Conservation (phyloP, 2,797 vertebrate species). For the Pempheris klunzingeri region DNA sequence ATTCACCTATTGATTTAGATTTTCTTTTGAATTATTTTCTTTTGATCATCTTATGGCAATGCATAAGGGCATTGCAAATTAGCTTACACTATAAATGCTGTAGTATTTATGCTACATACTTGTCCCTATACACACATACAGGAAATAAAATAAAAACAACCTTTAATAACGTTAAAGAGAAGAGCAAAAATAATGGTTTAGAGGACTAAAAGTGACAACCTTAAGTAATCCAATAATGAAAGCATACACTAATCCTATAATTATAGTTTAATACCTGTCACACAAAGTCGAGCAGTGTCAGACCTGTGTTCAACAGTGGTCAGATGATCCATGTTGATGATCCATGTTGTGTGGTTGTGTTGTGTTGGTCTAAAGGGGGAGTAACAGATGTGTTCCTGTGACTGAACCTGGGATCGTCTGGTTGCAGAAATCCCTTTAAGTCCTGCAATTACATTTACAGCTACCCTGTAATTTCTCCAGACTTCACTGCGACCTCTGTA, state of each 20-base stretch:
- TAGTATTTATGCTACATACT: too few relatives aligned
- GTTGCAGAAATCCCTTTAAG: slow-evolving; percentile 20
- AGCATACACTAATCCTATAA: slow-evolving; percentile 26
- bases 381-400: background rate
- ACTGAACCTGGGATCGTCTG: slow-evolving; percentile 5
- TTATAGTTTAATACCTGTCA: slow-evolving; percentile 20
- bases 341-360: background rate
- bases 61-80: too few relatives aligned
- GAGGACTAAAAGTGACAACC: slow-evolving; percentile 6
- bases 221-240: slow-evolving; percentile 31
- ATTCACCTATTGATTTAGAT: background rate
- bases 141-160: too few relatives aligned
- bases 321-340: too few relatives aligned
- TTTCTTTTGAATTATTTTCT: background rate
- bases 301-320: slow-evolving; percentile 13
- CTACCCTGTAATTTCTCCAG: slow-evolving; percentile 25
- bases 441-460: slow-evolving; percentile 11
- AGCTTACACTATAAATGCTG: too few relatives aligned
- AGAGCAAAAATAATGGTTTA: background rate
- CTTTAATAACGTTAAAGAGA: slow-evolving; percentile 1
- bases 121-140: too few relatives aligned
- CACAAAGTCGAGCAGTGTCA: slow-evolving; percentile 27
- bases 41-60: background rate
- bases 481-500: background rate
- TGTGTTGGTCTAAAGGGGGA: background rate